phyloP scores from a whole-genome alignment of 2,113 vertebrate genomes.

The Ia io region DNA sequence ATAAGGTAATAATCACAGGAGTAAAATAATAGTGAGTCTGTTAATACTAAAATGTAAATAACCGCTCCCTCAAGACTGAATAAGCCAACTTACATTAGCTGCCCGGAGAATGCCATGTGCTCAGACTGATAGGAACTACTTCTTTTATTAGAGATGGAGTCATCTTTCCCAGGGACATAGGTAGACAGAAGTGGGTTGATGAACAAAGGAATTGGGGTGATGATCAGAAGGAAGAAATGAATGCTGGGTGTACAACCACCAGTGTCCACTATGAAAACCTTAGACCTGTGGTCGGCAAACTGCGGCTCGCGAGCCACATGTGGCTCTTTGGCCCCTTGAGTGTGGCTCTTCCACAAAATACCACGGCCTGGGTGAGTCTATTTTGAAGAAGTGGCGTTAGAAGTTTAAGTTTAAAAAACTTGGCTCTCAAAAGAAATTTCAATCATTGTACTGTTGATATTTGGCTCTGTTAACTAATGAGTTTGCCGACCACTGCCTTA shows the following conservation, averaged over 20 bases:
- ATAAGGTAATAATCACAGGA: background rate
- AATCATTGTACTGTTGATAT: no score
- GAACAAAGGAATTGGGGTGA: background rate
- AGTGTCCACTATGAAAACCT: background rate
- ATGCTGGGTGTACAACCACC: background rate
- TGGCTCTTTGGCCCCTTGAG: no score
- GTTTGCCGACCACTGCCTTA: background rate
- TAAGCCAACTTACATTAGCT: background rate
- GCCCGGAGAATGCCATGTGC: background rate
- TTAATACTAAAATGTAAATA: background rate
- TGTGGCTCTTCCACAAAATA: no score
- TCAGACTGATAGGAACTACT: background rate
- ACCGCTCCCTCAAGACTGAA: background rate
- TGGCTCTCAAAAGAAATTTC: no score
- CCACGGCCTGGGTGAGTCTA: no score
- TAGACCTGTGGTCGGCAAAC: background rate
- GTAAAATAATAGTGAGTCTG: background rate
- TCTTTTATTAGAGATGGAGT: background rate
- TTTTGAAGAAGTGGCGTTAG: no score
- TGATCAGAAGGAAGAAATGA: background rate
- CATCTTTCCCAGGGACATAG: background rate
- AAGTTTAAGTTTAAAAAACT: no score
- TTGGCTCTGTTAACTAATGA: no score
- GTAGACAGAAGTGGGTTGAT: background rate
- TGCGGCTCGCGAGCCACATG: no score